Evolutionary conservation across 2,113 vertebrate species (phyloP).

Genomic region (Dunckerocampus dactyliophorus): DNA sequence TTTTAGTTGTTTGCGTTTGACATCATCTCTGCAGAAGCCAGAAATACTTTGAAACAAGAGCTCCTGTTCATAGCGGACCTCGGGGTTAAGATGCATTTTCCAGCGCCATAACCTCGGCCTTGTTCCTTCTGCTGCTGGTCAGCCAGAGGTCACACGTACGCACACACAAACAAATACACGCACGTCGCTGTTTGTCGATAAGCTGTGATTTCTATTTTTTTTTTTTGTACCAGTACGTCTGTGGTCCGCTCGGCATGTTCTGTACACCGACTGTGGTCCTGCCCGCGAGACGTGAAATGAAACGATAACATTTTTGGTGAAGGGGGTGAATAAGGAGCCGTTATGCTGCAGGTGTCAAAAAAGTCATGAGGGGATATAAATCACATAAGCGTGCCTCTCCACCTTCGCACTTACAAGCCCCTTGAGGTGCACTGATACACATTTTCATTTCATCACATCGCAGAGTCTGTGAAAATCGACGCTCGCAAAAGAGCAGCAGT

Average conservation of each 20-base stretch:
- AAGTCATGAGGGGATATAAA: constrained; percentile 87
- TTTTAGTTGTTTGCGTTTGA: neutral
- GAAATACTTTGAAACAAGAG: constrained; percentile 58
- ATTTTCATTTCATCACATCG: constrained; percentile 91
- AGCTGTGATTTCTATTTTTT: neutral
- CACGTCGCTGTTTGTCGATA: constrained; percentile 24
- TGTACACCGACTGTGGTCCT: too few relatives aligned
- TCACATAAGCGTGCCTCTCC: constrained; percentile 73
- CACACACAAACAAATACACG: constrained; percentile 8
- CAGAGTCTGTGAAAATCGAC: constrained; percentile 81
- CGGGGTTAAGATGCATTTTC: constrained; percentile 35
- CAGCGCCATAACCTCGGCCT: constrained; percentile 47
- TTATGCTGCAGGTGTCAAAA: constrained; percentile 83
- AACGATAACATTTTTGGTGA: constrained; percentile 73
- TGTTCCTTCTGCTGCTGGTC: constrained; percentile 41
- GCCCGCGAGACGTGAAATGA: neutral
- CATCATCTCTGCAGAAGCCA: constrained; percentile 24
- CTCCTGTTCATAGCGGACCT: constrained; percentile 35
- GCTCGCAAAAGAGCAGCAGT: constrained; percentile 83
- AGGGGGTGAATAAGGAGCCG: constrained; percentile 81
- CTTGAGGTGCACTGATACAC: constrained; percentile 83
- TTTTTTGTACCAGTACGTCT: neutral
- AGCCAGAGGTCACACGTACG: constrained; percentile 54
- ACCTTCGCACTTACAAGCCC: constrained; percentile 78
- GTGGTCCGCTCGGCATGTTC: neutral